Base-by-base conservation (phyloP, 2,113 vertebrate genomes). In the Tricholaema leucomelas region DNA sequence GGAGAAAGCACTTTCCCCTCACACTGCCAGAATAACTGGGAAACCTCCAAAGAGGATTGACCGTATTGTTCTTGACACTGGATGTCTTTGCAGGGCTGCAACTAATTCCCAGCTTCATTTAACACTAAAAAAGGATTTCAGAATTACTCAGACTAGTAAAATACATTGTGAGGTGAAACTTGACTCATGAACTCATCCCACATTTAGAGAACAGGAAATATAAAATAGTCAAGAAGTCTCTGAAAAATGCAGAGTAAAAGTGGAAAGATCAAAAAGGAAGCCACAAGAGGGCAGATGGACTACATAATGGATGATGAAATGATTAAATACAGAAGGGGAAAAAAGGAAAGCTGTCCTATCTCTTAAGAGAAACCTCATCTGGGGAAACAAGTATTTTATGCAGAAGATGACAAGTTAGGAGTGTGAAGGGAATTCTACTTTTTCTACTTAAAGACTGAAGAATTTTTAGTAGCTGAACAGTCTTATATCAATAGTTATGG, bases 201-300 rank as follows among this genome's bases (percentile, higher is more conserved):
- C 70, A 74, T 82, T 91, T 93, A 65, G 40, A 93, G 86, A 83
- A 85, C 69, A 85, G 82, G 83, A 94, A 96, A 86, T 81, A 91
- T 74, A 82, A 95, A 96, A 96, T 93, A 96, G 77, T 87, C 36
- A 65, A 84, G 80, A 79, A 90, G 71, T 83, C 75, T 85, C 90
- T 85, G 72, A 86, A 92, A 95, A 95, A 91, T 94, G 77, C 84
- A 90, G 91, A 93, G 82, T 84, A 88, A 79, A 92, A 96, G 92
- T 86, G 82, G 85, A 96, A 95, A 96, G 94, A 95, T 96, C 92
- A 96, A 93, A 96, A 96, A 93, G 91, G 81, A 95, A 96, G 93
- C 95, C 95, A 95, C 91, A 92, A 95, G 93, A 94, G 92, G 91
- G 94, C 96, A 95, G 83, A 95, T 94, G 87, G 93, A 92, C 93